Evolutionary conservation across 1,140 invertebrate species (phyloP).

Genomic region (Sipha flava): DNA sequence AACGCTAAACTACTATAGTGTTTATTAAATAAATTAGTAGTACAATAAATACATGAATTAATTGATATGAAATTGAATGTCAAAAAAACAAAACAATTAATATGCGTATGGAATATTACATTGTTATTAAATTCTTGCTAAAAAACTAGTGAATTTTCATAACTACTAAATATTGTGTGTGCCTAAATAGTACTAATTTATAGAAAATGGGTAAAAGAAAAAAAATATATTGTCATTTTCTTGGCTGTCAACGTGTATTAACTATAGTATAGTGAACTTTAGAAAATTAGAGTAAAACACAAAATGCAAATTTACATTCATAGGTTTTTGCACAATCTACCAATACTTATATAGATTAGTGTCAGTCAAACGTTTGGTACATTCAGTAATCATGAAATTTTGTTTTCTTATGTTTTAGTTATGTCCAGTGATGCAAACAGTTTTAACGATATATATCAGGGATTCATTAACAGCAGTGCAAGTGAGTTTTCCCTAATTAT

Average conservation of each 20-base stretch:
- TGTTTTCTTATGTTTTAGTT: not conserved
- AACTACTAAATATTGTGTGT: too few relatives aligned
- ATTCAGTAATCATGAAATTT: not conserved
- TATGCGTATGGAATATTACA: not conserved
- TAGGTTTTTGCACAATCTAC: too few relatives aligned
- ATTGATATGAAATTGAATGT: not conserved
- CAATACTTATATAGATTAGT: too few relatives aligned
- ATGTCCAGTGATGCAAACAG: constrained; percentile 19
- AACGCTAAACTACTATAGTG: not conserved
- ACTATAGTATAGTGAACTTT: too few relatives aligned
- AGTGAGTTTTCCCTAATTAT: not conserved
- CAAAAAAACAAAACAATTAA: not conserved
- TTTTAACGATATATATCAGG: not conserved
- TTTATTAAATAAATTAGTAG: not conserved
- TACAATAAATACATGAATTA: not conserved
- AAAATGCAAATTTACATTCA: too few relatives aligned
- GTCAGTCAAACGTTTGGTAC: too few relatives aligned
- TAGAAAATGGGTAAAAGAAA: too few relatives aligned
- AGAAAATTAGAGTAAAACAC: too few relatives aligned
- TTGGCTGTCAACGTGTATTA: too few relatives aligned
- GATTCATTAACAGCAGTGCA: constrained; percentile 1
- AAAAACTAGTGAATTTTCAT: too few relatives aligned
- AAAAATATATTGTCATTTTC: too few relatives aligned
- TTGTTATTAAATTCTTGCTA: not conserved
- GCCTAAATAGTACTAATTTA: too few relatives aligned